These are phyloP conservation scores for Thereva unica DNA, from an alignment of 2,888 invertebrate species.

Conservation along the genomic window DNA sequence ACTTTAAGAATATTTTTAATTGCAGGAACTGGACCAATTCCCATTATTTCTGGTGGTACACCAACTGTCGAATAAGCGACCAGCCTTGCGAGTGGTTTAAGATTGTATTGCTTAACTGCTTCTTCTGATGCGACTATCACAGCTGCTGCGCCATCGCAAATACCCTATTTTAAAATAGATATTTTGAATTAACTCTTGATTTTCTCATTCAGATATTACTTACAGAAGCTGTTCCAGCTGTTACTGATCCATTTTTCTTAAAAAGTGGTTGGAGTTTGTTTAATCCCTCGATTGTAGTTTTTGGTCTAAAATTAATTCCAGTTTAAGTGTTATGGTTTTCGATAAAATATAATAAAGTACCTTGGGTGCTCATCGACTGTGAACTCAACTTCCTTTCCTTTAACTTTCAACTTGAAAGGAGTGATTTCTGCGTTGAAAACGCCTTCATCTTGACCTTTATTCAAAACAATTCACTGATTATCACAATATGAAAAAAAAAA, in stretches of 20 bases:
- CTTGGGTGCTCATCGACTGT: constrained; percentile 90
- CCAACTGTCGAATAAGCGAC: constrained; percentile 92
- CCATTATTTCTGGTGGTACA: constrained; percentile 98
- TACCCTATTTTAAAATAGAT: constrained; percentile 61
- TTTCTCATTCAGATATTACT: constrained; percentile 45
- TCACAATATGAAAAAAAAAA: not conserved
- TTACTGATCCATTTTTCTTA: constrained; percentile 92
- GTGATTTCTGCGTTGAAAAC: constrained; percentile 88
- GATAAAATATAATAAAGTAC: constrained; percentile 22
- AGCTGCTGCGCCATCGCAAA: constrained; percentile 96
- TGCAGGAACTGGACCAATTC: constrained; percentile 94
- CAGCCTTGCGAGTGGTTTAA: constrained; percentile 89
- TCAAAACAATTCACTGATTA: not conserved
- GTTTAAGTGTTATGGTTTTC: not conserved
- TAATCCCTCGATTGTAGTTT: constrained; percentile 83
- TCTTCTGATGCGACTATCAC: constrained; percentile 89
- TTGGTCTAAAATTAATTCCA: constrained; percentile 61
- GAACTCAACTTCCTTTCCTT: constrained; percentile 78
- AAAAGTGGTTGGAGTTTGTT: constrained; percentile 87
- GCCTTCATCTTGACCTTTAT: constrained; percentile 82
- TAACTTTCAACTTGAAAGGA: constrained; percentile 81
- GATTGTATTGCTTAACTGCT: constrained; percentile 76
- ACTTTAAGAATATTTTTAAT: constrained; percentile 82
- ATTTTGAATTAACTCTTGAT: not conserved
- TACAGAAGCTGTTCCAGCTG: constrained; percentile 93